phyloP scores from a whole-genome alignment of 2,888 invertebrate species.

The Pilophorus perplexus region DNA sequence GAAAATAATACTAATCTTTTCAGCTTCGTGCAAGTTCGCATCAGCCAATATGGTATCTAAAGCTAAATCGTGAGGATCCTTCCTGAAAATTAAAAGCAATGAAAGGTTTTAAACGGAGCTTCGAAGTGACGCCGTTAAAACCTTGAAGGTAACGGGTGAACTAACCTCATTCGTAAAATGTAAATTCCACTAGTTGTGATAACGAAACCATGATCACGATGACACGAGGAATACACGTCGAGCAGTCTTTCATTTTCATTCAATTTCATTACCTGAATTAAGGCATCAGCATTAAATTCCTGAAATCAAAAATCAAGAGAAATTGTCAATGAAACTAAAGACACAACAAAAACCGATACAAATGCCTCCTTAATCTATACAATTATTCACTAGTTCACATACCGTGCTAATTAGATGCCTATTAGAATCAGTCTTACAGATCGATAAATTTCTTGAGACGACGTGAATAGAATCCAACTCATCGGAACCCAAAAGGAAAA shows the following conservation, averaged over 20 bases:
- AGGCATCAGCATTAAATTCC: constrained; percentile 60
- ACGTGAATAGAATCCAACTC: constrained; percentile 56
- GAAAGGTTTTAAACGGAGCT: not conserved
- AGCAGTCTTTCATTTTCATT: constrained; percentile 58
- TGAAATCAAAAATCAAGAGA: constrained; percentile 50
- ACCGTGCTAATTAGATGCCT: constrained; percentile 50
- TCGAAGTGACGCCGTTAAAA: not conserved
- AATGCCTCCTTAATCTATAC: too few species aligned
- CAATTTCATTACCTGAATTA: constrained; percentile 60
- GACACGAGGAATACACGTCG: constrained; percentile 29
- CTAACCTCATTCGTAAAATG: constrained; percentile 53
- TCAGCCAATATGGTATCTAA: constrained; percentile 54
- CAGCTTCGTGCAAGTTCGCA: constrained; percentile 59
- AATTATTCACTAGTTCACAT: too few species aligned
- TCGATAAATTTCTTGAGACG: constrained; percentile 60
- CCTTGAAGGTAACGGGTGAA: constrained; percentile 1
- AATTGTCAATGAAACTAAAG: too few species aligned
- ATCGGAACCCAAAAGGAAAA: constrained; percentile 63
- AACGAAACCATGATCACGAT: constrained; percentile 51
- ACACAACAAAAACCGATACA: too few species aligned
- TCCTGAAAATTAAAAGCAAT: constrained; percentile 29
- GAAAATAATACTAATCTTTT: constrained; percentile 60
- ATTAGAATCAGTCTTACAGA: constrained; percentile 58
- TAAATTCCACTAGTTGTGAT: constrained; percentile 62
- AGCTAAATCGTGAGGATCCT: constrained; percentile 38